Conservation (phyloP, 2,113 vertebrate genomes). For the Etheostoma spectabile region DNA sequence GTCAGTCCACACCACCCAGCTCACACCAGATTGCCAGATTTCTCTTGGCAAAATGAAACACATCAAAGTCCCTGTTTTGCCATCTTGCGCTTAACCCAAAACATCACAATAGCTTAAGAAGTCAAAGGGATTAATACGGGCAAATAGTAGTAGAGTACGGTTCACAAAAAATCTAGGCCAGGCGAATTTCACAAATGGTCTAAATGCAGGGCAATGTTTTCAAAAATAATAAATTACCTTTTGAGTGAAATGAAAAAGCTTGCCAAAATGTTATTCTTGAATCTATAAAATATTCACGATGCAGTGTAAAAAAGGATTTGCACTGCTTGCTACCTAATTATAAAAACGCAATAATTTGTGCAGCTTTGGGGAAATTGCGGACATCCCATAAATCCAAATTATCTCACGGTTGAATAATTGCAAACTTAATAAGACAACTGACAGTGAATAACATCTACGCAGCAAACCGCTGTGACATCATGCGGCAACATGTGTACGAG, state of each 20-base stretch:
- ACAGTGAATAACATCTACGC: conserved; percentile 13
- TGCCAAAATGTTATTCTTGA: neutral
- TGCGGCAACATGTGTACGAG: conserved; percentile 34
- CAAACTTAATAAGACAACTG: conserved; percentile 8
- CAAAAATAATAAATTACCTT: neutral
- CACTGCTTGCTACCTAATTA: neutral
- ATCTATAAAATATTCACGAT: conserved; percentile 5
- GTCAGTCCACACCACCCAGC: conserved; percentile 8
- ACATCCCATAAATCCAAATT: neutral
- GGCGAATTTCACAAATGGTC: neutral
- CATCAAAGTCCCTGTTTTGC: conserved; percentile 1
- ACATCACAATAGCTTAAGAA: conserved; percentile 36
- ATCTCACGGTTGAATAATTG: conserved; percentile 5
- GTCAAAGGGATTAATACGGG: conserved; percentile 34
- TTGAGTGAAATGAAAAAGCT: conserved; percentile 1
- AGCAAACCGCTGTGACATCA: conserved; percentile 49
- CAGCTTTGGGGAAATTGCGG: neutral
- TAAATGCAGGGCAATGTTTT: neutral
- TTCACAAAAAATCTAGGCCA: conserved; percentile 24
- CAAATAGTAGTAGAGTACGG: conserved; percentile 31
- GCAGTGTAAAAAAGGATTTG: neutral
- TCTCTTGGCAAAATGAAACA: conserved; percentile 7
- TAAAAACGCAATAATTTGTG: neutral
- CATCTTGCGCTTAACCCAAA: conserved; percentile 18
- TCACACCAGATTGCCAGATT: neutral